Base-by-base conservation (phyloP, 2,888 invertebrate species). In the Rhagophthalmus giganteus region DNA sequence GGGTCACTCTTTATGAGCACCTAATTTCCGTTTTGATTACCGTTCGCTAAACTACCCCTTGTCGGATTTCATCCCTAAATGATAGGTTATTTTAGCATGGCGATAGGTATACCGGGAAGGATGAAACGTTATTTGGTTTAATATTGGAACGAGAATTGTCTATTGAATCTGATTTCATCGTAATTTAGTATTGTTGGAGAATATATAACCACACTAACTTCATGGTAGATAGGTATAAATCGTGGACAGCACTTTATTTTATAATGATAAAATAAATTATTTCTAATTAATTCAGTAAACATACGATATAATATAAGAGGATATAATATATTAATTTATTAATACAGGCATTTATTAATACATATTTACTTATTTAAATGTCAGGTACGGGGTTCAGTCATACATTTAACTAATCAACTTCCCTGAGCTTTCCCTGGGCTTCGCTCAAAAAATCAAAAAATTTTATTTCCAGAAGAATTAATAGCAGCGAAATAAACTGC, bases 11-110 rank as follows among this genome's bases (percentile, higher is more conserved):
- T 40, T 48, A 48, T 15, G 30, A 35, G 41, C 30, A 20, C 41
- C 24, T 41, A 49, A 49, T 49, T 49, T 49, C 49, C 49, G 49
- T 41, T 41, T 15, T 41, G 49, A 49, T 49, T 49, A 41, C 37
- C 24, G 30, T 37, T 41, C 39, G 35, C 35, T 24, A 35, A 41
- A 28, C 24, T 41, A 34, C 27, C 35, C 27, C 35, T 41, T 34
- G 35, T 35, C 41, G 26, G 24, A 41, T 30, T 49, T 49, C 49
- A 49, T 41, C 41, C 37, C 35, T 31, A 30, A 33, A 35, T 49
- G 41, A 48, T 40, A 34, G 37, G 30, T 38, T 46, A 24, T 26
- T 30, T 24, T 38, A 37, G 31, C 30, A 26, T 15, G 11, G 10
- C 25, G 35, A 35, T 35, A 30, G 35, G 11, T 30, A 38, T 30